phyloP scores from a whole-genome alignment of 2,888 invertebrate species.

The Drosophila cyrtoloma region DNA sequence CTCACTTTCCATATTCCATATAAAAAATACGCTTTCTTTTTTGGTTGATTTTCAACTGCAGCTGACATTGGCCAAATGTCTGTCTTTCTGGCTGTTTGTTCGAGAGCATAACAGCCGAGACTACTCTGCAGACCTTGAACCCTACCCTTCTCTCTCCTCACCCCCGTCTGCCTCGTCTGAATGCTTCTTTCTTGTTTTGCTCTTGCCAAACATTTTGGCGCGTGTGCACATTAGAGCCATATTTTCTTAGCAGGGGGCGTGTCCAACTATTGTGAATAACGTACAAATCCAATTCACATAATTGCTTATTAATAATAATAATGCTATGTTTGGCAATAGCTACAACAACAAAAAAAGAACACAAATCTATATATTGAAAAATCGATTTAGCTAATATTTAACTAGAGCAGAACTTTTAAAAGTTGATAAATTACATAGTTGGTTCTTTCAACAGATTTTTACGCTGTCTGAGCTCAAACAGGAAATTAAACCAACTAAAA shows the following conservation, averaged over 20 bases:
- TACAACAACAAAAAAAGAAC: too few species aligned
- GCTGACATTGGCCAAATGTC: slow-evolving; percentile 31
- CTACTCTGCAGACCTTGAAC: slow-evolving; percentile 39
- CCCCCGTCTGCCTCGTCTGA: background rate
- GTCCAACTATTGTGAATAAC: background rate
- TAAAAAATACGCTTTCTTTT: background rate
- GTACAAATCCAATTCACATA: background rate
- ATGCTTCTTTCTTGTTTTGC: background rate
- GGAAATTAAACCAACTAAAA: background rate
- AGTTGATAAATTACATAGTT: background rate
- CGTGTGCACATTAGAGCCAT: slow-evolving; percentile 18
- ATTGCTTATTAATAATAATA: background rate
- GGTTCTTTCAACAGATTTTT: background rate
- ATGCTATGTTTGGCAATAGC: background rate
- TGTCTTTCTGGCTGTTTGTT: slow-evolving; percentile 1
- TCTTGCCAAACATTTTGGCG: slow-evolving; percentile 14
- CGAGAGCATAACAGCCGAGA: slow-evolving; percentile 11
- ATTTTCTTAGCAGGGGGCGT: background rate
- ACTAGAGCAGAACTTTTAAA: background rate
- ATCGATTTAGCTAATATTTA: slow-evolving; percentile 1
- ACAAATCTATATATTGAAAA: background rate
- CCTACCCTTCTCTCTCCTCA: slow-evolving; percentile 9
- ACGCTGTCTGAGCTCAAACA: background rate
- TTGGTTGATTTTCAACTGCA: slow-evolving; percentile 11
- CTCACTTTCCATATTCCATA: slow-evolving; percentile 5